These are phyloP conservation scores for Minunthozetes semirufus DNA, from an alignment of 2,888 invertebrate genomes.

Conservation along the genomic window DNA sequence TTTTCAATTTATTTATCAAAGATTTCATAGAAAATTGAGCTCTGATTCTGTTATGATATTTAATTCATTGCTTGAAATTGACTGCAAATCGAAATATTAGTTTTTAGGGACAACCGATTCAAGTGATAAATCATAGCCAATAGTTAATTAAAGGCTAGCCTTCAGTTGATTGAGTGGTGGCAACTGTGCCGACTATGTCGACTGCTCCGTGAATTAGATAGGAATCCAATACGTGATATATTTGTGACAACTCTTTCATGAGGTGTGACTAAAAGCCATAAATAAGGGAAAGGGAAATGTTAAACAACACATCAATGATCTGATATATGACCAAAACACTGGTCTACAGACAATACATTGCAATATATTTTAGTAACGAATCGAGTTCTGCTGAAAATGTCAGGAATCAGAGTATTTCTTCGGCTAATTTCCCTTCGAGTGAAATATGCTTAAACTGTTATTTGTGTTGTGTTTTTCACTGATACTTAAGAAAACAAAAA, in stretches of 20 bases:
- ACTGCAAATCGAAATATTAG: too few species aligned
- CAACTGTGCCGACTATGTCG: too few species aligned
- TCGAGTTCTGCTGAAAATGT: not conserved
- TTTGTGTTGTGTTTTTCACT: slow-evolving; percentile 15
- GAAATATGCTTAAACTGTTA: slow-evolving; percentile 17
- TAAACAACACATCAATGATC: not conserved
- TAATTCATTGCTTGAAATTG: too few species aligned
- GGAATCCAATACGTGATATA: not conserved
- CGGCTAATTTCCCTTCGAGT: not conserved
- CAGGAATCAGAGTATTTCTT: not conserved
- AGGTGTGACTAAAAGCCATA: not conserved
- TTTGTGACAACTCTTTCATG: not conserved
- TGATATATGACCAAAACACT: not conserved
- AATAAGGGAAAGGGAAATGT: slow-evolving; percentile 17
- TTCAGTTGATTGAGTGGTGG: too few species aligned
- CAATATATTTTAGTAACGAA: not conserved
- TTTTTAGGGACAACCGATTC: too few species aligned
- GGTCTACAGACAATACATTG: not conserved
- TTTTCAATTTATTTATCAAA: too few species aligned
- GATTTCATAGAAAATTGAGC: too few species aligned
- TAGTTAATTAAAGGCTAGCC: too few species aligned
- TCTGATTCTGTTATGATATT: too few species aligned
- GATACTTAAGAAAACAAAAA: slow-evolving; percentile 11
- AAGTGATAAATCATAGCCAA: too few species aligned
- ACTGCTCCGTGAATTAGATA: too few species aligned